Evolutionary conservation across 2,113 vertebrate species (phyloP), one percentile per base, ranked within the genome.

Genomic region (Leptocoma aspasia): DNA sequence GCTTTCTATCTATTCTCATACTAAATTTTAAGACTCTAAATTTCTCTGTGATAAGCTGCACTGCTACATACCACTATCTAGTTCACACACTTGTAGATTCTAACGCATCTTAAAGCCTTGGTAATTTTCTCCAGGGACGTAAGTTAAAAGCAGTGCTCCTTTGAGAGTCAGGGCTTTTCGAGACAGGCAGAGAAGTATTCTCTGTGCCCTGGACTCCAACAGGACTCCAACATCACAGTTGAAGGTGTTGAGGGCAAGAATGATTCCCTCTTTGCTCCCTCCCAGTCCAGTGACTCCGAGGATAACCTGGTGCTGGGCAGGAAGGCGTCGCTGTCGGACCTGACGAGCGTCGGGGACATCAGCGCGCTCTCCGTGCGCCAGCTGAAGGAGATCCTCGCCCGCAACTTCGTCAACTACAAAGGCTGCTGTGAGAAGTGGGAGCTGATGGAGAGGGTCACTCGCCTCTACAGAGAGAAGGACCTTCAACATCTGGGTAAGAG

Each of bases 341-440:
- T 99, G 45, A 97, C 86, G 0, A 93, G 98, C 47, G 37, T 97
- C 11, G 98, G 98, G 6, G 99, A 99, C 96, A 98, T 99, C 7
- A 98, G 98, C 42, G 97, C 88, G 3, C 98, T 99, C 56, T 99
- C 98, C 0, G 99, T 99, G 59, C 98, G 99, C 3, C 99, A 99
- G 97, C 98, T 99, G 82, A 99, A 99, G 92, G 99, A 99, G 89
- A 99, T 99, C 63, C 98, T 99, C 6, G 99, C 99, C 49, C 98
- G 99, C 44, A 99, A 99, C 98, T 99, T 99, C 4, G 99, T 99
- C 45, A 97, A 99, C 97, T 99, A 99, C 96, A 99, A 99, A 95
- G 99, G 99, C 97, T 99, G 99, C 98, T 99, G 99, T 91, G 99
- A 99, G 91, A 99, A 99, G 94, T 99, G 99, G 99, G 99, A 99